Evolutionary conservation across 2,888 invertebrate species (phyloP).

Genomic region (Endomychus coccineus): DNA sequence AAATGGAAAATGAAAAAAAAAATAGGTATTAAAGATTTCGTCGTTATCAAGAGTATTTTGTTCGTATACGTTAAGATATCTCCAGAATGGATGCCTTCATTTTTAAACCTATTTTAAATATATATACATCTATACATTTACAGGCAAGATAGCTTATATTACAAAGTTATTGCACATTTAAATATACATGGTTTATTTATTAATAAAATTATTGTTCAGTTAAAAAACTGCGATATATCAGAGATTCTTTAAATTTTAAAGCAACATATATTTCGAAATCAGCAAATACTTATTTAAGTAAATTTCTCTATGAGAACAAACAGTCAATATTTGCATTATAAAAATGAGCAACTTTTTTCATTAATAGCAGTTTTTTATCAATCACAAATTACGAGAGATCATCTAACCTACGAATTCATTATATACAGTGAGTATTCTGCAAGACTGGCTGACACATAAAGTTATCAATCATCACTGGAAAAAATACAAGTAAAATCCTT

Average conservation of each 20-base stretch:
- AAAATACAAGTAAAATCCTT: slow-evolving; percentile 22
- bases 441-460: slow-evolving; percentile 33
- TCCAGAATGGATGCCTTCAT: slow-evolving; percentile 6
- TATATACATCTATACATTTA: slow-evolving; percentile 45
- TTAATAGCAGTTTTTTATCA: slow-evolving; percentile 28
- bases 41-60: slow-evolving; percentile 7
- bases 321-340: slow-evolving; percentile 9
- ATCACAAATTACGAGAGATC: slow-evolving; percentile 41
- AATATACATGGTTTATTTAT: slow-evolving; percentile 35
- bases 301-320: neutral
- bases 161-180: slow-evolving; percentile 46
- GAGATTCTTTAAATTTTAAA: slow-evolving; percentile 10
- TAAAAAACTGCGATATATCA: slow-evolving; percentile 1
- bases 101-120: slow-evolving; percentile 9
- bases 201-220: slow-evolving; percentile 14
- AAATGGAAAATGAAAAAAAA: neutral
- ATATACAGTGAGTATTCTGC: slow-evolving; percentile 41
- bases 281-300: slow-evolving; percentile 1
- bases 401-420: slow-evolving; percentile 32
- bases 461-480: slow-evolving; percentile 17
- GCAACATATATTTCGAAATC: slow-evolving; percentile 11
- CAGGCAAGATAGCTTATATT: slow-evolving; percentile 39
- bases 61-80: slow-evolving; percentile 40
- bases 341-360: slow-evolving; percentile 40
- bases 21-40: slow-evolving; percentile 2